Base-by-base conservation (phyloP, 1,140 invertebrate species). In the Heliconius eleuchia region DNA sequence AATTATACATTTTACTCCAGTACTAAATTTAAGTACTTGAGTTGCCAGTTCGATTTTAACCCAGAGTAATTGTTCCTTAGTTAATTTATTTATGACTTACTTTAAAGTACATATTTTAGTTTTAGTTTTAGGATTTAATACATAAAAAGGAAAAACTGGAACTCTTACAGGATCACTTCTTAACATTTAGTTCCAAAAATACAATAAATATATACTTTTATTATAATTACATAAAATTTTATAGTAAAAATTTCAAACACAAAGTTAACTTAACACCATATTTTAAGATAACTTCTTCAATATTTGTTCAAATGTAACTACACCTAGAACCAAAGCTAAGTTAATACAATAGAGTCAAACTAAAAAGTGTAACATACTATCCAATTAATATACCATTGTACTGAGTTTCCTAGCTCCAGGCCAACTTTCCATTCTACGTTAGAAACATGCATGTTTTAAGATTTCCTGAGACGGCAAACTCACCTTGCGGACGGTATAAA, bases 361-460 rank as follows among this genome's bases (percentile, higher is more conserved):
- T 78, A 79, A 79, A 74, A 79, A 74, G 72, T 66, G 60, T 77
- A 73, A 71, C 77, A 66, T 76, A 71, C 60, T 39, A 76, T 76
- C 74, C 34, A 70, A 76, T 76, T 76, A 76, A 76, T 76, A 76
- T 71, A n/a, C 30, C 66, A 76, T 76, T 66, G 37, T 76, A 66
- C 74, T 42, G 42, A 76, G 37, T 76, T 75, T 76, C 34, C 74
- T 42, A 37, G 57, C 74, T 76, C 6, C 55, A 66, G 74, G 34
- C 74, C 39, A 76, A 76, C 74, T 76, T 76, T 76, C 74, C 60
- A 76, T 76, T 18, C 73, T 30, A 39, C 52, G 30, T 37, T 75
- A 34, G 30, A 60, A 34, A 60, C 34, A 76, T 70, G 60, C 37
- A 66, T 76, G 57, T 76, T 76, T 76, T 39, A 76, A 66, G 57